phyloP scores from a whole-genome alignment of 2,113 vertebrate species.

The Nycticorax nycticorax region DNA sequence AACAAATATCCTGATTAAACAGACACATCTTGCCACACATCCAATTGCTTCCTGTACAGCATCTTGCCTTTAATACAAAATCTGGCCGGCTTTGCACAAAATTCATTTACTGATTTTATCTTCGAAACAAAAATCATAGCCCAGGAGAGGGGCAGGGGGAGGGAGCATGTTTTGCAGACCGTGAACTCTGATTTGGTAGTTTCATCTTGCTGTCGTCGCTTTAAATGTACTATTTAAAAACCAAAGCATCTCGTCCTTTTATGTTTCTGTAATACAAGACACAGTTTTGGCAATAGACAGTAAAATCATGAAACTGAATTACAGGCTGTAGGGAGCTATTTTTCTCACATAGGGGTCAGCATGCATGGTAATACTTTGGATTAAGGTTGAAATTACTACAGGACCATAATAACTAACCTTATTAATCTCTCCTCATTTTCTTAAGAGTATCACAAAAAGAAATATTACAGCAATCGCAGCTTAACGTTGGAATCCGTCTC shows the following conservation, averaged over 20 bases:
- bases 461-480: not conserved
- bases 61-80: conserved; percentile 27
- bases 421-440: conserved; percentile 38
- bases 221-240: not conserved
- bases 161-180: not conserved
- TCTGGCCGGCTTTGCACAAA: not conserved
- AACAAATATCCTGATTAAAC: conserved; percentile 63
- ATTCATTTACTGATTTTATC: conserved; percentile 31
- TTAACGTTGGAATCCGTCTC: not conserved
- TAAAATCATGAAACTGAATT: not conserved
- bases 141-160: not conserved
- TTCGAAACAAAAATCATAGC: conserved; percentile 8
- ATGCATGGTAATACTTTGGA: not conserved
- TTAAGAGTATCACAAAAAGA: not conserved
- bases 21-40: conserved; percentile 19
- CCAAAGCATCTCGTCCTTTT: not conserved
- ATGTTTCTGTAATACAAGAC: not conserved
- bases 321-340: not conserved
- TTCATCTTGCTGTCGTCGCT: not conserved
- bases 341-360: not conserved
- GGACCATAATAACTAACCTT: not conserved
- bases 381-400: conserved; percentile 30
- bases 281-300: not conserved
- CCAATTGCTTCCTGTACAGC: not conserved
- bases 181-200: not conserved